A percentile compares a stretch with the other conserved stretches of the same genome.
Conservation (phyloP, 2,113 vertebrate genomes). For the Marmota monax region DNA sequence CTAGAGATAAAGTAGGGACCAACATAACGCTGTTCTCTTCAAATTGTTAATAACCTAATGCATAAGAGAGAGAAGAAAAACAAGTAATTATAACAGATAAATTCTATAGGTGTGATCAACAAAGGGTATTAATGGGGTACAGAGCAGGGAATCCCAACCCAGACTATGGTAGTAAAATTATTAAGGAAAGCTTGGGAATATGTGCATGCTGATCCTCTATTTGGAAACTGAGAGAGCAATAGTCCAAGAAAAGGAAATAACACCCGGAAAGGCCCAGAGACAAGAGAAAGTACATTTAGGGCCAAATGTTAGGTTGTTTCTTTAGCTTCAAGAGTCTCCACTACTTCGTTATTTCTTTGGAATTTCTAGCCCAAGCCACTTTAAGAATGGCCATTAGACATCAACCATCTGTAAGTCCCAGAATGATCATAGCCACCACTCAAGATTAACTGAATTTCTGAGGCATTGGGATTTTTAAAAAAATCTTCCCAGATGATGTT, state of each 20-base stretch:
- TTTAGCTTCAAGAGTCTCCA: neutral
- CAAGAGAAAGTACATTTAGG: neutral
- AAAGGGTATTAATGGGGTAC: neutral
- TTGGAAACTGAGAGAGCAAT: neutral
- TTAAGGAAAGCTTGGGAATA: neutral
- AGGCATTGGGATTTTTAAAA: neutral
- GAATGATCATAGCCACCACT: slow-evolving; percentile 46
- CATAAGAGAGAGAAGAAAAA: neutral
- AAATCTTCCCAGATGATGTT: neutral
- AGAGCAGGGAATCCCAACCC: neutral
- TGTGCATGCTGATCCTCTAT: neutral
- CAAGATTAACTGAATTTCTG: neutral
- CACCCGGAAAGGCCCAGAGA: neutral
- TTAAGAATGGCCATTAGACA: neutral
- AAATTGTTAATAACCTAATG: neutral
- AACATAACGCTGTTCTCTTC: neutral
- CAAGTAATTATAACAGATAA: neutral
- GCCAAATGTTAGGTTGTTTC: neutral
- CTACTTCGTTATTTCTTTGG: neutral
- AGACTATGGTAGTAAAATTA: neutral
- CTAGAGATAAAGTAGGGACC: neutral
- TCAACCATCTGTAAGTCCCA: slow-evolving; percentile 67
- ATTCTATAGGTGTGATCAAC: neutral
- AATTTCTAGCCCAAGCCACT: neutral
- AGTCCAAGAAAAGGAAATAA: neutral